A percentile compares a stretch with the other conserved stretches of the same genome.
Conservation (phyloP, 2,113 vertebrate genomes). For the Canis aureus region DNA sequence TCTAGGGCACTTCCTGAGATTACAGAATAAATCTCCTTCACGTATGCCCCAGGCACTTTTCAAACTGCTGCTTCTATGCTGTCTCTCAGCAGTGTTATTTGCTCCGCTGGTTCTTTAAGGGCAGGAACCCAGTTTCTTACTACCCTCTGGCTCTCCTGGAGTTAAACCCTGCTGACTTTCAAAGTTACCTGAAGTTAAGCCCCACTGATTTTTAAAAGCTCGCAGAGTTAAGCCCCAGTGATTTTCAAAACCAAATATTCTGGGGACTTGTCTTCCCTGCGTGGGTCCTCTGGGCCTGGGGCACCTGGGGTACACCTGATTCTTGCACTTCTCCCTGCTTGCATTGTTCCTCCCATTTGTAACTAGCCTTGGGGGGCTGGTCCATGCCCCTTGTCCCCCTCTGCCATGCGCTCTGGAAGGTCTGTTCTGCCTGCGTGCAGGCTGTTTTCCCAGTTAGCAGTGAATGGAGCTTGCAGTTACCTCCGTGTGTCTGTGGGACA, state of each 20-base stretch:
- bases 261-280: neutral
- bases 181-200: neutral
- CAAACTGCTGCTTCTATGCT: neutral
- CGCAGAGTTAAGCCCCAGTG: neutral
- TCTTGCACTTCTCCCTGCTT: neutral
- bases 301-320: neutral
- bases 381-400: neutral
- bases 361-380: neutral
- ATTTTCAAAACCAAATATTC: neutral
- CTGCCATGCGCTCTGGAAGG: neutral
- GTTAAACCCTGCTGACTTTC: neutral
- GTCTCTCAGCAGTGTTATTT: neutral
- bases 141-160: neutral
- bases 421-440: neutral
- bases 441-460: neutral
- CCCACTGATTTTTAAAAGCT: neutral
- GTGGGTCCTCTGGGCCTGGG: neutral
- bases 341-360: neutral
- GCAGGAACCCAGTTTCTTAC: neutral
- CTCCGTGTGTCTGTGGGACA: neutral
- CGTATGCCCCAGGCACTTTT: neutral
- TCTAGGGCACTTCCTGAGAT: neutral
- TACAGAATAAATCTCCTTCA: neutral
- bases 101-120: neutral
- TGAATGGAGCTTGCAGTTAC: too few species aligned